Evolutionary conservation across 2,888 invertebrate genomes (phyloP).

Genomic region (Rotaria sp.): DNA sequence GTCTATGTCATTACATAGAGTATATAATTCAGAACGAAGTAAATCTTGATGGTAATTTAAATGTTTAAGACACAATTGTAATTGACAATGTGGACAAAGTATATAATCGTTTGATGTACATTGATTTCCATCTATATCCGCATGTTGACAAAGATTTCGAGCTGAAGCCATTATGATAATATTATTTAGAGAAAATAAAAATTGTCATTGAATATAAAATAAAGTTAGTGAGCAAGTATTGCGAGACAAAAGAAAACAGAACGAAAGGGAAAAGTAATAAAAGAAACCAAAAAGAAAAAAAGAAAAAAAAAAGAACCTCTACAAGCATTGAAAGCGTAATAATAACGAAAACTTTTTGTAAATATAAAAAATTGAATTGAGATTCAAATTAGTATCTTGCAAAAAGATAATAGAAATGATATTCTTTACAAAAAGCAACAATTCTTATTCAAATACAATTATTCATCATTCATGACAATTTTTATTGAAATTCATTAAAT

Average conservation of each 20-base stretch:
- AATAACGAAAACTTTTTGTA: not conserved
- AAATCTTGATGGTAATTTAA: not conserved
- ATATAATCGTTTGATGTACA: not conserved
- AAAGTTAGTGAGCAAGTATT: not conserved
- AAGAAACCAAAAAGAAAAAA: not conserved
- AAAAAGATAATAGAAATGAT: too few species aligned
- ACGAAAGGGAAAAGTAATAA: not conserved
- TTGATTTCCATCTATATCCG: not conserved
- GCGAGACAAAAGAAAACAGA: not conserved
- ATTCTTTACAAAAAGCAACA: too few species aligned
- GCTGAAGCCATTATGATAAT: not conserved
- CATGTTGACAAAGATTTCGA: conserved; percentile 10
- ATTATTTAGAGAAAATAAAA: not conserved
- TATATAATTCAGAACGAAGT: not conserved
- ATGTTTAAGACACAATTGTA: not conserved
- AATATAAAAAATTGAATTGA: too few species aligned
- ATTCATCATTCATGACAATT: too few species aligned
- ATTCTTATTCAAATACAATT: too few species aligned
- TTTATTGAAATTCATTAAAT: too few species aligned
- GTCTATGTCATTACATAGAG: not conserved
- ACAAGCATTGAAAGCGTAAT: not conserved
- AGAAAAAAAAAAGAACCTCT: not conserved
- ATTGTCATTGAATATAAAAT: not conserved
- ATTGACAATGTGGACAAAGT: not conserved
- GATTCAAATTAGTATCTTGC: too few species aligned